phyloP scores from a whole-genome alignment of 2,888 invertebrate species.

The Tachina lurida region DNA sequence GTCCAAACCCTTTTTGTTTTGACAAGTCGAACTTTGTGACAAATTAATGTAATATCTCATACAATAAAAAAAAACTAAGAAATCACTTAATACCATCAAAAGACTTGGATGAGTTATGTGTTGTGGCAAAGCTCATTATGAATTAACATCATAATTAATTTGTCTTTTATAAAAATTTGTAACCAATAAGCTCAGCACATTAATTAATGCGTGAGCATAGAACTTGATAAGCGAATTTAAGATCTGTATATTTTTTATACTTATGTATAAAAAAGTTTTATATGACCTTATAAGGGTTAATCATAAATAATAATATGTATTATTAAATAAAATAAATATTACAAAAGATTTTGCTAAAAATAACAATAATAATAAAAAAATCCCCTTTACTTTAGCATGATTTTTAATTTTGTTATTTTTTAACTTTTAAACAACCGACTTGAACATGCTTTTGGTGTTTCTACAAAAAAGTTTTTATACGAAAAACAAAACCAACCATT shows the following conservation, averaged over 20 bases:
- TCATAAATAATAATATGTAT: slow-evolving; percentile 25
- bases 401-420: slow-evolving; percentile 22
- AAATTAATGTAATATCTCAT: too few relatives aligned
- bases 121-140: too few relatives aligned
- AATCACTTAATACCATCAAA: too few relatives aligned
- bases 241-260: neutral
- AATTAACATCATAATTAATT: too few relatives aligned
- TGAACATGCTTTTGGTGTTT: slow-evolving; percentile 41
- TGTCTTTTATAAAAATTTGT: too few relatives aligned
- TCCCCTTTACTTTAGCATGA: slow-evolving; percentile 49
- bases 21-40: too few relatives aligned
- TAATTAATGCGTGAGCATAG: neutral
- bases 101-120: too few relatives aligned
- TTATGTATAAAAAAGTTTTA: neutral
- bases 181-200: too few relatives aligned
- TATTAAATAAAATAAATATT: slow-evolving; percentile 52
- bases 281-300: slow-evolving; percentile 43
- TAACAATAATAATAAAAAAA: slow-evolving; percentile 26
- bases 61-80: too few relatives aligned
- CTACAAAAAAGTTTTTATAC: slow-evolving; percentile 10
- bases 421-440: slow-evolving; percentile 33
- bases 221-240: neutral
- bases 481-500: neutral
- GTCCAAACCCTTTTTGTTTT: too few relatives aligned
- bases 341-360: slow-evolving; percentile 42